Base-by-base conservation (phyloP, 2,113 vertebrate species). In the Ptychochromis oligacanthus region DNA sequence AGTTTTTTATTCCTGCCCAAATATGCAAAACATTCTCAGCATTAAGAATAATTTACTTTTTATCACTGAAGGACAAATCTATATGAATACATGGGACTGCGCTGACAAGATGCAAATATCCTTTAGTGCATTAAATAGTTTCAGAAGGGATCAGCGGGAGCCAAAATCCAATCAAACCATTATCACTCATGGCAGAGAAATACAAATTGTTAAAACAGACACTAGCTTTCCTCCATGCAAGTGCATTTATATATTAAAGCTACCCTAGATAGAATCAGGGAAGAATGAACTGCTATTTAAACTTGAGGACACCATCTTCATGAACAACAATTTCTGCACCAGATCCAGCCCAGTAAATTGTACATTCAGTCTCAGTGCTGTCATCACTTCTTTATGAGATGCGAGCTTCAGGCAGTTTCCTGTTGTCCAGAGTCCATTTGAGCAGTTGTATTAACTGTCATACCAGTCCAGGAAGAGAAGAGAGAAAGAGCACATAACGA, bases 401-500 rank as follows among this genome's bases (percentile, higher is more conserved):
- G 72, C 49, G 57, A 34, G 80, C 17, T 64, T 18, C 26, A 38
- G 56, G 36, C 8, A n/a, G 77, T 52, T 87, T 80, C 46, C 74
- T 81, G 75, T 46, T 5, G 6, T 14, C 14, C 2, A 56, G 26
- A 72, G 88, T 83, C 82, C 72, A 49, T 13, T 8, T 34, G 9
- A 15, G 26, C 10, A 10, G 67, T 17, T 7, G 20, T 20, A 83
- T 94, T 97, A 99, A 92, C 98, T 97, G 93, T 98, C 98, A 6
- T 99, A 99, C 98, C 98, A 99, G 94, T 99, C 98, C 86, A 99
- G 95, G 93, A 99, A 99, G 72, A 99, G 97, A 83, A 99, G 94
- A 38, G 98, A 99, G 91, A 99, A 99, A 2, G 98, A 99, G 81
- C 98, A 99, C 98, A 99, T 99, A 78, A 99, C 98, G 26, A 99